Conservation (phyloP, 2,797 vertebrate species). For the Pangasius mekongensis region DNA sequence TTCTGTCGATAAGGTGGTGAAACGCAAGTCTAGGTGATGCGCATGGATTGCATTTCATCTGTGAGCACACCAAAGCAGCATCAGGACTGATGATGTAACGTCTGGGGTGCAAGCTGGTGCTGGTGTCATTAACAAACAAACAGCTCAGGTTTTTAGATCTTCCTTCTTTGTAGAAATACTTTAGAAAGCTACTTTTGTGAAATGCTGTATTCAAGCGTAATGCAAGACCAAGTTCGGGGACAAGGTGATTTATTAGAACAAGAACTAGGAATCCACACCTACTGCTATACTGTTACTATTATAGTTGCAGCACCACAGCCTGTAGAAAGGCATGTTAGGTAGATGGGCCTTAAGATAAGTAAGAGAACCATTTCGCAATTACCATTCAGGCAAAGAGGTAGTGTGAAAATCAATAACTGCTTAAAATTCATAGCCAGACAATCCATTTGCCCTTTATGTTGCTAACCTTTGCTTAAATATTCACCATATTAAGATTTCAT, state of each 20-base stretch:
- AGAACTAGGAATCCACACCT: conserved; percentile 5
- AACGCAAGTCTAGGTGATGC: conserved; percentile 49
- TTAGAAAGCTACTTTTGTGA: conserved; percentile 16
- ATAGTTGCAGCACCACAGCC: background rate
- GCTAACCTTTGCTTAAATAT: conserved; percentile 88
- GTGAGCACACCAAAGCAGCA: conserved; percentile 46
- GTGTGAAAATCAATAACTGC: conserved; percentile 98
- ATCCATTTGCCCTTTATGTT: conserved; percentile 99
- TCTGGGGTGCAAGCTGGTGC: conserved; percentile 33
- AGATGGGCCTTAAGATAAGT: conserved; percentile 77
- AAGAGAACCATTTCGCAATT: conserved; percentile 87
- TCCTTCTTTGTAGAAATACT: conserved; percentile 12
- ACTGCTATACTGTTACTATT: background rate
- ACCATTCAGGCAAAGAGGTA: conserved; percentile 85
- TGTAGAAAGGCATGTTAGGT: conserved; percentile 62
- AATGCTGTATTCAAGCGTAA: conserved; percentile 5
- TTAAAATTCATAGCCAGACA: conserved; percentile 99
- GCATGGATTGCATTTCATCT: conserved; percentile 48
- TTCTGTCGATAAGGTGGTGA: conserved; percentile 47
- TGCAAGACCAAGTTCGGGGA: conserved; percentile 20
- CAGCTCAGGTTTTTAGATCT: conserved; percentile 25
- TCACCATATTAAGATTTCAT: conserved; percentile 87
- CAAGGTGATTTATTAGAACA: conserved; percentile 31
- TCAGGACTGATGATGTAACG: conserved; percentile 43
- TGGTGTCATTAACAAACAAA: conserved; percentile 37